Percentiles rank a stretch among this genome's conserved stretches.
phyloP scores from a whole-genome alignment of 2,113 vertebrate species.

The Prinia subflava region DNA sequence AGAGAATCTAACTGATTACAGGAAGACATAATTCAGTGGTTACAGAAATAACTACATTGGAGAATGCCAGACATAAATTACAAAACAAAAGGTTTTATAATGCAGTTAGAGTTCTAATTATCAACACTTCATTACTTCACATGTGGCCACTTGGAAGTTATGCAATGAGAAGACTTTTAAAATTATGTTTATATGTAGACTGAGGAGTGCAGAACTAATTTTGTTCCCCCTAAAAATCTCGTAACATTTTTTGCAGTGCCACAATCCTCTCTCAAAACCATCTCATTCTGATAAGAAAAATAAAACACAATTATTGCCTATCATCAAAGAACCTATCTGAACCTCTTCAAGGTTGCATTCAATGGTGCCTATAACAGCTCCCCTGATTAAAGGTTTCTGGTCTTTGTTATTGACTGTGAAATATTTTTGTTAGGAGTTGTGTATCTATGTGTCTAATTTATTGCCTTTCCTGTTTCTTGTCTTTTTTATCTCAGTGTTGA shows the following conservation, averaged over 20 bases:
- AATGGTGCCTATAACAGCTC: not conserved
- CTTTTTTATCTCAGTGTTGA: not conserved
- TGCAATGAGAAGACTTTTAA: not conserved
- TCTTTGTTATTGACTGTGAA: not conserved
- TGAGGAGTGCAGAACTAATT: not conserved
- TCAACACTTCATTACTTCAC: not conserved
- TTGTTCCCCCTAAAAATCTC: not conserved
- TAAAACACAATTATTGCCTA: not conserved
- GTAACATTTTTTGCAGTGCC: not conserved
- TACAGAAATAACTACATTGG: not conserved
- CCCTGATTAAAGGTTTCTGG: not conserved
- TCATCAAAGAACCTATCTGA: not conserved
- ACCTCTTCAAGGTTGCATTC: not conserved
- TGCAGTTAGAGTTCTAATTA: not conserved
- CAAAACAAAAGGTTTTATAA: not conserved
- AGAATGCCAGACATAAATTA: not conserved
- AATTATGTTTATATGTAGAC: not conserved
- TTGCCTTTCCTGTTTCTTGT: not conserved
- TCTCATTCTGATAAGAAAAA: not conserved
- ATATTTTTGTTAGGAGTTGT: not conserved
- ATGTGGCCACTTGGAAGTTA: not conserved
- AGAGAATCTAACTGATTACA: not conserved
- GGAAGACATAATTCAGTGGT: not conserved
- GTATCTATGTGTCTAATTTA: not conserved
- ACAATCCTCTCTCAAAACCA: not conserved